Evolutionary conservation across 2,888 invertebrate species (phyloP).

Genomic region (Adelphocoris suturalis): DNA sequence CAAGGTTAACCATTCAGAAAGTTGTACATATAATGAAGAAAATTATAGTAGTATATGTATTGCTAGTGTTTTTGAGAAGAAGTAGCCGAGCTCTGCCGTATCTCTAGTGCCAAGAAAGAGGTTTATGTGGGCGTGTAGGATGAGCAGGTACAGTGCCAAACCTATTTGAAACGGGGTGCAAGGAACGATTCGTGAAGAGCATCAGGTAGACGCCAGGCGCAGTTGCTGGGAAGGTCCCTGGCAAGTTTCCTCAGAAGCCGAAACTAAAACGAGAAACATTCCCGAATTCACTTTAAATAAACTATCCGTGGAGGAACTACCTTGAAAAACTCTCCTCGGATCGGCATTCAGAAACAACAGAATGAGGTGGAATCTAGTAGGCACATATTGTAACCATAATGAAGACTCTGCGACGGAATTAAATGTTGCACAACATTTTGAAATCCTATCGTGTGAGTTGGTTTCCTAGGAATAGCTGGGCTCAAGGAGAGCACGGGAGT

Average conservation of each 20-base stretch:
- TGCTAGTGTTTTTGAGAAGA: no score
- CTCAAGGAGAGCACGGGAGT: no score
- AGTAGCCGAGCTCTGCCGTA: not conserved
- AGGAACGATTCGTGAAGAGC: not conserved
- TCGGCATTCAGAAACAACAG: no score
- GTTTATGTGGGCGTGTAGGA: not conserved
- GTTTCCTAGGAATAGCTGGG: not conserved
- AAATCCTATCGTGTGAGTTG: not conserved
- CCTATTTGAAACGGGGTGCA: slow-evolving; percentile 16
- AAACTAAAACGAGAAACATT: not conserved
- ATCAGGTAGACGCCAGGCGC: not conserved
- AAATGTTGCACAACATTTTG: not conserved
- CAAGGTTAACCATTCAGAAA: not conserved
- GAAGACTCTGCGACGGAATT: not conserved
- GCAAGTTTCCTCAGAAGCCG: not conserved
- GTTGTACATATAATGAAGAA: not conserved
- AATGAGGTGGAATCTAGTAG: no score
- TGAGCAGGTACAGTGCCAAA: slow-evolving; percentile 24
- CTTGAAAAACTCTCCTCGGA: no score
- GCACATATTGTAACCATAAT: no score
- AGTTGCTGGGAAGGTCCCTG: not conserved
- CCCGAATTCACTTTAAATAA: not conserved
- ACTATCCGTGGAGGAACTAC: no score
- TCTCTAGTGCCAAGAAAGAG: not conserved
- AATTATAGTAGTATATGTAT: not conserved